Percentiles rank a stretch among this genome's conserved stretches.
Conservation (phyloP, 2,888 invertebrate species). For the Drosophila greeni region DNA sequence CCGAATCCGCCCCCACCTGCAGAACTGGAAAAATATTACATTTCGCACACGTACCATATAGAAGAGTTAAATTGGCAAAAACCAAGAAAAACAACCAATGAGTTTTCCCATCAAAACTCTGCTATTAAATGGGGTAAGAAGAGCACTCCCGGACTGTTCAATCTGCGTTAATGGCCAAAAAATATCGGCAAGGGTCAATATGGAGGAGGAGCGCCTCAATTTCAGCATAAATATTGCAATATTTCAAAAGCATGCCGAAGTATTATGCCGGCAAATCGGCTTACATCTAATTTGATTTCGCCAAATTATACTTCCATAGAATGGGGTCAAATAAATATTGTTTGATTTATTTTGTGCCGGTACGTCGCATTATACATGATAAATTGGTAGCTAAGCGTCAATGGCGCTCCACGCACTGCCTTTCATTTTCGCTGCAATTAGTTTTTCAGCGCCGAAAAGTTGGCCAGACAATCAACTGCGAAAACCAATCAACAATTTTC, state of each 20-base stretch:
- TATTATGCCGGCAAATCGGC: constrained; percentile 50
- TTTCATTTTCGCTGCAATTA: constrained; percentile 28
- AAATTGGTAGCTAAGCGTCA: constrained; percentile 26
- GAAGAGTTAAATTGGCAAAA: constrained; percentile 38
- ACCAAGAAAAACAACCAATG: constrained; percentile 37
- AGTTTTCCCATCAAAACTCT: constrained; percentile 39
- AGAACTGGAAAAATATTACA: constrained; percentile 32
- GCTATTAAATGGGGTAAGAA: constrained; percentile 37
- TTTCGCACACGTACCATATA: constrained; percentile 48
- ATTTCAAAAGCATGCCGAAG: constrained; percentile 45
- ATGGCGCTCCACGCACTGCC: constrained; percentile 2
- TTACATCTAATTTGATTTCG: constrained; percentile 48
- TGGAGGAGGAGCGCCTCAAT: neutral
- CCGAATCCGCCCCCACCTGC: constrained; percentile 4
- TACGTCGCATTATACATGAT: constrained; percentile 23
- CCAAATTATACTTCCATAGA: constrained; percentile 27
- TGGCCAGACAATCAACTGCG: constrained; percentile 16
- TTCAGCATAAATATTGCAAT: constrained; percentile 52
- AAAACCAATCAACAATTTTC: constrained; percentile 37
- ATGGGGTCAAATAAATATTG: constrained; percentile 9
- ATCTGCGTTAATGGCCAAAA: constrained; percentile 51
- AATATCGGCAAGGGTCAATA: constrained; percentile 17
- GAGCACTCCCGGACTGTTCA: constrained; percentile 43
- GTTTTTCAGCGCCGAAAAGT: constrained; percentile 8
- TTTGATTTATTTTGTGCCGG: constrained; percentile 25